phyloP scores from a whole-genome alignment of 2,888 invertebrate species.

The Ophraella communa region DNA sequence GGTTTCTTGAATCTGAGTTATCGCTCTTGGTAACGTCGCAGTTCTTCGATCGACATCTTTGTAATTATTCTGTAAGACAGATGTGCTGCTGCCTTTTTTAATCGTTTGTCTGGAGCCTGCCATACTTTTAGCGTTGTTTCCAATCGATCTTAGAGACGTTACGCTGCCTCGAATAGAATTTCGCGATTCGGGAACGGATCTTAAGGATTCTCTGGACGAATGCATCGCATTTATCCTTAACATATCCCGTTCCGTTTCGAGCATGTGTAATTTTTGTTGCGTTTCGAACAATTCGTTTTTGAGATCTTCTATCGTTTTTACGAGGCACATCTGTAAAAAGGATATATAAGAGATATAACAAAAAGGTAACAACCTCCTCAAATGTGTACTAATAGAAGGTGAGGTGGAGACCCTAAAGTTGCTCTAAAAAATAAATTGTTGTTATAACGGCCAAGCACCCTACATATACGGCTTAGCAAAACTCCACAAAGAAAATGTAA shows the following conservation, averaged over 20 bases:
- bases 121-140: conserved; percentile 1
- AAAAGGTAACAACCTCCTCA: not conserved
- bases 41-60: conserved; percentile 22
- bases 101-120: conserved; percentile 3
- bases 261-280: conserved; percentile 43
- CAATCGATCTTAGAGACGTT: conserved; percentile 18
- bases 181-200: conserved; percentile 19
- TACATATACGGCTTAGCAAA: no score
- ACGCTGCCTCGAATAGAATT: conserved; percentile 22
- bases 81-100: conserved; percentile 27
- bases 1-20: conserved; percentile 45
- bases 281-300: conserved; percentile 45
- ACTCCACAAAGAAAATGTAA: no score
- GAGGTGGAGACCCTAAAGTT: no score
- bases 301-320: conserved; percentile 43
- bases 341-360: not conserved
- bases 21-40: conserved; percentile 28
- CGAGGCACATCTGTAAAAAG: conserved; percentile 38
- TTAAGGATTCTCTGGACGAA: conserved; percentile 36
- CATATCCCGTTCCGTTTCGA: conserved; percentile 44
- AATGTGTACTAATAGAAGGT: no score
- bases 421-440: no score
- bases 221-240: conserved; percentile 29
- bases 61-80: conserved; percentile 21
- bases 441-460: no score